Percentiles rank a stretch among this genome's conserved stretches.
phyloP scores from a whole-genome alignment of 2,888 invertebrate species.

The Phytoseiulus persimilis region DNA sequence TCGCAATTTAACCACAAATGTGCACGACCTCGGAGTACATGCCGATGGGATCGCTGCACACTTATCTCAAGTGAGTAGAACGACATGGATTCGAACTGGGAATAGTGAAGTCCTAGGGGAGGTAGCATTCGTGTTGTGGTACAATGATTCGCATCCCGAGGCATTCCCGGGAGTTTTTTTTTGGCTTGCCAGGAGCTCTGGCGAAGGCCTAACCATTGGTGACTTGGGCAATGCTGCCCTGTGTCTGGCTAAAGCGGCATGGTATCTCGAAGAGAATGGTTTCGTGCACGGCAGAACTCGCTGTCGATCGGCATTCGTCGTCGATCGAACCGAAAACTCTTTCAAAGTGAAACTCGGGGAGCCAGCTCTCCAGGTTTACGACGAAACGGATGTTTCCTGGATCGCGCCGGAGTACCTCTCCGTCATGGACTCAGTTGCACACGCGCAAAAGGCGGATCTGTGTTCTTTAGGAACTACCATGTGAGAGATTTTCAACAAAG shows the following conservation, averaged over 20 bases:
- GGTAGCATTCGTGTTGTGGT: too few species aligned
- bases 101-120: too few species aligned
- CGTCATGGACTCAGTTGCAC: conserved; percentile 51
- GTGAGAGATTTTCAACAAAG: conserved; percentile 82
- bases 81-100: too few species aligned
- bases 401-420: conserved; percentile 68
- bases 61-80: background rate
- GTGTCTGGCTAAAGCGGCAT: conserved; percentile 71
- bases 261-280: conserved; percentile 62
- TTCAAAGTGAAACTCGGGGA: conserved; percentile 73
- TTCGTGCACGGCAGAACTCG: conserved; percentile 67
- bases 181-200: background rate
- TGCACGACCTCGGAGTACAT: background rate
- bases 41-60: background rate
- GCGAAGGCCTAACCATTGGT: background rate
- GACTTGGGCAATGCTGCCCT: conserved; percentile 74
- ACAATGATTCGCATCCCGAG: too few species aligned
- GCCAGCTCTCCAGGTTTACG: conserved; percentile 64
- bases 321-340: conserved; percentile 60
- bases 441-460: conserved; percentile 61
- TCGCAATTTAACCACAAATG: background rate
- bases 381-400: conserved; percentile 57
- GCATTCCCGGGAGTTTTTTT: too few species aligned
- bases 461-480: conserved; percentile 86
- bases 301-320: conserved; percentile 71